Conservation (phyloP, 2,113 vertebrate species). For the Nicator chloris region DNA sequence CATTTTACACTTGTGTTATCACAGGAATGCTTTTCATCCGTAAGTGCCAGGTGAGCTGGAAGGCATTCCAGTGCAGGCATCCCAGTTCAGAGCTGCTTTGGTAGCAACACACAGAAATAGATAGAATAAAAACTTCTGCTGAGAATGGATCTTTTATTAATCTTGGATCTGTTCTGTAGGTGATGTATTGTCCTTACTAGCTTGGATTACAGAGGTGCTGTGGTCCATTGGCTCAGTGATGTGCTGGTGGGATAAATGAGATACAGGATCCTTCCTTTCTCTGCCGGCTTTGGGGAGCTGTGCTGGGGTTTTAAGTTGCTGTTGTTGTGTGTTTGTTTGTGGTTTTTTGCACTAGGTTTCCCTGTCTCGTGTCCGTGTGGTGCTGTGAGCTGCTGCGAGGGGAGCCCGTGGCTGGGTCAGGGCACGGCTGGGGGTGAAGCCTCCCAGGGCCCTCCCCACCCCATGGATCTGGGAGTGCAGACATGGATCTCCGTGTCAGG, state of each 20-base stretch:
- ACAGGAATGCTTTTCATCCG: neutral
- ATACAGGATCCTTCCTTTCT: neutral
- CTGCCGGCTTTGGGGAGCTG: neutral
- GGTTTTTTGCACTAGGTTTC: rapidly evolving
- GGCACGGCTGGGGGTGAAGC: neutral
- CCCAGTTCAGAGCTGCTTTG: neutral
- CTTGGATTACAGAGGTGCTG: neutral
- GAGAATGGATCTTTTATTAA: neutral
- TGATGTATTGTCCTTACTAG: neutral
- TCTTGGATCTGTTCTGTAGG: neutral
- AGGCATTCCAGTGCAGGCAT: neutral
- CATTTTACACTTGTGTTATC: neutral
- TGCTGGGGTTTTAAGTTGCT: neutral
- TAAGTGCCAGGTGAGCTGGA: neutral
- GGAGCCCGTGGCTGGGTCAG: neutral
- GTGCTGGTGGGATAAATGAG: neutral
- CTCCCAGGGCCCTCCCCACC: neutral
- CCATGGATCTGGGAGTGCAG: neutral
- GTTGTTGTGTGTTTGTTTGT: neutral
- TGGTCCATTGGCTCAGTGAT: neutral
- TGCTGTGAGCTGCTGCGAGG: neutral
- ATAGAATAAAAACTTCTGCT: neutral
- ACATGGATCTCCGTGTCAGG: neutral
- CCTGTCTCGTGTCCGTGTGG: neutral
- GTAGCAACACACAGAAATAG: neutral